These are phyloP conservation scores for Mandrillus leucophaeus DNA, from an alignment of 2,113 vertebrate species.

Conservation along the genomic window DNA sequence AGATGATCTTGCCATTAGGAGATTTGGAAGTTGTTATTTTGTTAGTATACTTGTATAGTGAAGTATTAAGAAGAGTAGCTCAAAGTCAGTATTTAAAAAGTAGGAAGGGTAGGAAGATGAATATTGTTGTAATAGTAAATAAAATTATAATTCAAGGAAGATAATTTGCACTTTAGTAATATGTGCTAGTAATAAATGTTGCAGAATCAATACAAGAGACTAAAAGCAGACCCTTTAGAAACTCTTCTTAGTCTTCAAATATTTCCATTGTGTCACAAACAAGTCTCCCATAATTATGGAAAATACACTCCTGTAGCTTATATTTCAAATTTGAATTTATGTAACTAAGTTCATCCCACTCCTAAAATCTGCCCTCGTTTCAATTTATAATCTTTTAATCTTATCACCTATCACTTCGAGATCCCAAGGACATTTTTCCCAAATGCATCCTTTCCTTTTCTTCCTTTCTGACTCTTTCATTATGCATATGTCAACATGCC, in stretches of 20 bases:
- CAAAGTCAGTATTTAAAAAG: not conserved
- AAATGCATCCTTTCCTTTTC: slow-evolving; percentile 37
- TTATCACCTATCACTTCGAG: not conserved
- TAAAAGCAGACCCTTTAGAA: not conserved
- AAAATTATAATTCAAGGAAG: not conserved
- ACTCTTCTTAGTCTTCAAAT: not conserved
- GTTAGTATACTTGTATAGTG: not conserved
- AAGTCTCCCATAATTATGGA: not conserved
- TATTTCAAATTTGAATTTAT: slow-evolving; percentile 7
- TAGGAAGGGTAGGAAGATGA: not conserved
- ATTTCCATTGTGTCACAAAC: not conserved
- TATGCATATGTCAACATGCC: slow-evolving; percentile 48
- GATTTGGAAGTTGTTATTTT: not conserved
- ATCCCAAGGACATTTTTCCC: not conserved
- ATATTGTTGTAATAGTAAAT: not conserved
- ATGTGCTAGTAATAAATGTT: not conserved
- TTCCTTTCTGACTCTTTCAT: slow-evolving; percentile 34
- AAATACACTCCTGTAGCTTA: not conserved
- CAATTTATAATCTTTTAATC: not conserved
- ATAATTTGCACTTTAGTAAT: not conserved
- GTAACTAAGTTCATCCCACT: not conserved
- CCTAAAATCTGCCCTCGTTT: not conserved
- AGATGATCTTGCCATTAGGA: not conserved
- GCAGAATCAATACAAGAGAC: not conserved
- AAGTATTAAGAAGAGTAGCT: not conserved